Evolutionary conservation across 30 jellyfish, hydroid and myxozoan genomes (phyloP).

Genomic region (Chrysaora quinquecirrha): DNA sequence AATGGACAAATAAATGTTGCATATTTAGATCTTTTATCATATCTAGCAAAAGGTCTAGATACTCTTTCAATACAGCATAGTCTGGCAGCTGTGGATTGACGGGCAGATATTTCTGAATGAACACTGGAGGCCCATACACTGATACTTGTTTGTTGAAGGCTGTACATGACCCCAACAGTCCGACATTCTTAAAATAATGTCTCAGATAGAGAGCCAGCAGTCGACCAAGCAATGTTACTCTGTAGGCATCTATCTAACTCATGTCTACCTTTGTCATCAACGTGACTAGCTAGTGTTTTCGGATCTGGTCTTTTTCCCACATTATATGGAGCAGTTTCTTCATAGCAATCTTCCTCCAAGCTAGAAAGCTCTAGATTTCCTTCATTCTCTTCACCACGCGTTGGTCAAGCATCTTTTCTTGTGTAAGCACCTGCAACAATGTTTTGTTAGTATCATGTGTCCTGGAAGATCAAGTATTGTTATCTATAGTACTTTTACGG

Average conservation of each 20-base stretch:
- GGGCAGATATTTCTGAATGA: conserved; percentile 41
- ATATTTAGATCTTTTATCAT: conserved; percentile 10
- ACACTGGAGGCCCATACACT: conserved; percentile 3
- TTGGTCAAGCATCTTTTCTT: not conserved
- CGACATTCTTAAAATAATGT: conserved; percentile 19
- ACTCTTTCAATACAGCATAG: conserved; percentile 44
- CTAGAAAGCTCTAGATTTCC: not conserved
- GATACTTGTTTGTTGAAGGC: conserved; percentile 27
- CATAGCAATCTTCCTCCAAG: not conserved
- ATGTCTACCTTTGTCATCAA: conserved; percentile 14
- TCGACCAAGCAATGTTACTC: conserved; percentile 46
- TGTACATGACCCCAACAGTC: conserved; percentile 59
- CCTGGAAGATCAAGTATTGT: conserved; percentile 24
- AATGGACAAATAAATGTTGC: conserved; percentile 41
- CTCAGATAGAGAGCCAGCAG: conserved; percentile 14
- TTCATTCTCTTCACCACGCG: not conserved
- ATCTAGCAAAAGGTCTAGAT: conserved; percentile 33
- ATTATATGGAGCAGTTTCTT: conserved; percentile 17
- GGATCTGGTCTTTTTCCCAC: conserved; percentile 24
- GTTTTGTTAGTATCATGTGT: conserved; percentile 29
- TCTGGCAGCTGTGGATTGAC: conserved; percentile 52
- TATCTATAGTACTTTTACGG: conserved; percentile 22
- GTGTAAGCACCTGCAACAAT: too few relatives aligned
- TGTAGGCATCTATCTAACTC: conserved; percentile 14
- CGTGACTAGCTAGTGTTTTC: not conserved